Percentiles rank a stretch among this genome's conserved stretches.
phyloP scores from a whole-genome alignment of 2,113 vertebrate genomes.

The Gobiocypris rarus region DNA sequence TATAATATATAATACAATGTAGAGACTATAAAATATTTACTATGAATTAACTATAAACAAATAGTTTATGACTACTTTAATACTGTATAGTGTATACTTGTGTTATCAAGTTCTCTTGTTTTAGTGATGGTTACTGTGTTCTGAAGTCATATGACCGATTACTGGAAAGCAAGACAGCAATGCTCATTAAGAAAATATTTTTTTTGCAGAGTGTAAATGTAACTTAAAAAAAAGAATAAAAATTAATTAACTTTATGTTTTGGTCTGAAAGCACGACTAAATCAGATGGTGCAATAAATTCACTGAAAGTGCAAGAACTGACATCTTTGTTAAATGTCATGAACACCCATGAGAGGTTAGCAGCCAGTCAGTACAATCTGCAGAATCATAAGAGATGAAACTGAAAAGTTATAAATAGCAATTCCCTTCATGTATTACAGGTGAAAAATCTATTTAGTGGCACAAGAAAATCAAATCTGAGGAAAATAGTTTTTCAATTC shows the following conservation, averaged over 20 bases:
- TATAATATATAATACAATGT: too few species aligned
- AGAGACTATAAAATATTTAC: too few species aligned
- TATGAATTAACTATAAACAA: too few species aligned
- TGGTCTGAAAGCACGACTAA: not conserved
- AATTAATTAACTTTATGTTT: not conserved
- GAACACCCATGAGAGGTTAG: conserved; percentile 7
- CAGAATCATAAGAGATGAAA: conserved; percentile 5
- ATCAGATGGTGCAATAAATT: conserved; percentile 10
- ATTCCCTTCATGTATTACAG: conserved; percentile 11
- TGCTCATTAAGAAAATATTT: not conserved
- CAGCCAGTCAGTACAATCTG: conserved; percentile 14
- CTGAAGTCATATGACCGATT: not conserved
- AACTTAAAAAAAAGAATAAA: not conserved
- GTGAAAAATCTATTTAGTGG: not conserved
- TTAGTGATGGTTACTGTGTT: not conserved
- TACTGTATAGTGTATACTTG: too few species aligned
- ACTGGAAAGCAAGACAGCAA: not conserved
- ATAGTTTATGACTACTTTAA: too few species aligned
- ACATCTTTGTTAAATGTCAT: conserved; percentile 33
- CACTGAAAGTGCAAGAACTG: conserved; percentile 27
- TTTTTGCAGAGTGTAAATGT: not conserved
- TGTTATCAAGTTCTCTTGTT: not conserved
- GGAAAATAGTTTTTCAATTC: not conserved
- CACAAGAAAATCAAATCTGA: not conserved
- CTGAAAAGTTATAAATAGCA: conserved; percentile 13